These are phyloP conservation scores for Taxidea taxus DNA, from an alignment of 2,113 vertebrate species.

Conservation along the genomic window DNA sequence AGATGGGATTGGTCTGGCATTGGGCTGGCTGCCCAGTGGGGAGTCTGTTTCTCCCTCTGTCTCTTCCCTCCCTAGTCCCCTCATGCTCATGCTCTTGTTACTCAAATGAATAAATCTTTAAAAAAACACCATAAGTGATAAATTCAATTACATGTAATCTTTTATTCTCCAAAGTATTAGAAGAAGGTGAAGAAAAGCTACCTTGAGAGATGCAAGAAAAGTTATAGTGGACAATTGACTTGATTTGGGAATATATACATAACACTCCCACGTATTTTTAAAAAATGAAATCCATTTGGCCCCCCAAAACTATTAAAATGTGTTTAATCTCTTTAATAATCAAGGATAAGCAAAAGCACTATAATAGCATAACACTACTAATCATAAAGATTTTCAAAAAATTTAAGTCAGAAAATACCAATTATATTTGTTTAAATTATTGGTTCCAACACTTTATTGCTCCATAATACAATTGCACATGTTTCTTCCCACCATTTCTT, in stretches of 20 bases:
- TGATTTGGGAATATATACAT: background rate
- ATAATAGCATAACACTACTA: background rate
- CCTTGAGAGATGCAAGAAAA: background rate
- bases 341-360: background rate
- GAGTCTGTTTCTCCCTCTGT: background rate
- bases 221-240: background rate
- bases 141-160: background rate
- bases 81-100: background rate
- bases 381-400: background rate
- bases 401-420: background rate
- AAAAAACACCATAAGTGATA: background rate
- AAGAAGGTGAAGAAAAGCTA: background rate
- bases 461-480: background rate
- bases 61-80: background rate
- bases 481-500: background rate
- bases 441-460: background rate
- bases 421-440: background rate
- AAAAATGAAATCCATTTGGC: background rate
- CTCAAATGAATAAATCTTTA: background rate
- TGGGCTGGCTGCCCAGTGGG: background rate
- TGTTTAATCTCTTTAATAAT: background rate
- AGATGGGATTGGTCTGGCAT: background rate
- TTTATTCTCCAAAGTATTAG: background rate
- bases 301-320: background rate
- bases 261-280: background rate